Base-by-base conservation (phyloP, 2,888 invertebrate genomes). In the Drosophila monieri region DNA sequence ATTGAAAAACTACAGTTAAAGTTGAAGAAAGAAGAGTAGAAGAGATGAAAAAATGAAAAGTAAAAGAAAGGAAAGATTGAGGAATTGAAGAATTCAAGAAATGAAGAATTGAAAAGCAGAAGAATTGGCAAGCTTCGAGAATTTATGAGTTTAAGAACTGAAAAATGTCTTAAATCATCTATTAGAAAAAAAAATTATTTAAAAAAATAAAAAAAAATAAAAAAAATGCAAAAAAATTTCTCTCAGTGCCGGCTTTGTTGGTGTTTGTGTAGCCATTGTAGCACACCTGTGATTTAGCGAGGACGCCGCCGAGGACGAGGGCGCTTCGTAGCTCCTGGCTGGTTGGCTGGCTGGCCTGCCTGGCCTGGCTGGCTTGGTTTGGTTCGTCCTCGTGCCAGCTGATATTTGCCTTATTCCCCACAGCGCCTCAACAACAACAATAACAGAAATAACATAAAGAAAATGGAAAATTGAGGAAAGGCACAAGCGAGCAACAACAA, bases 261-360 rank as follows among this genome's bases (percentile, higher is more conserved):
- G 30, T 58, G 51, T 64, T 62, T 35, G 51, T 62, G 62, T 65
- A 61, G 62, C 53, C 64, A 64, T 58, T 70, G 48, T 69, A 66
- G 73, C 80, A 80, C 87, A 81, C 87, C 81, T 81, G 85, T 80
- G 87, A 81, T 84, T 84, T 80, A 77, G 81, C 85, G 81, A 81
- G 78, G 77, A 81, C 78, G 52, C 46, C 69, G 57, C 55, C 75
- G 64, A 53, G 67, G 66, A 75, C 76, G 75, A 71, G 64, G 70
- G 54, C 56, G 57, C 59, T n/a, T 52, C 59, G 59, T 48, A 32
- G 53, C 30, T 12, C 25, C 32, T 23, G 44, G 71, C 61, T 53
- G 23, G 23, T 30, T 58, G 44, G 6, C 6, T 54, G 27, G n/a
- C n/a, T 14, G 27, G 18, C 10, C 18, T 39, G 52, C 23, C 3